Evolutionary conservation across 2,797 vertebrate species (phyloP).

Genomic region (Balearica regulorum): DNA sequence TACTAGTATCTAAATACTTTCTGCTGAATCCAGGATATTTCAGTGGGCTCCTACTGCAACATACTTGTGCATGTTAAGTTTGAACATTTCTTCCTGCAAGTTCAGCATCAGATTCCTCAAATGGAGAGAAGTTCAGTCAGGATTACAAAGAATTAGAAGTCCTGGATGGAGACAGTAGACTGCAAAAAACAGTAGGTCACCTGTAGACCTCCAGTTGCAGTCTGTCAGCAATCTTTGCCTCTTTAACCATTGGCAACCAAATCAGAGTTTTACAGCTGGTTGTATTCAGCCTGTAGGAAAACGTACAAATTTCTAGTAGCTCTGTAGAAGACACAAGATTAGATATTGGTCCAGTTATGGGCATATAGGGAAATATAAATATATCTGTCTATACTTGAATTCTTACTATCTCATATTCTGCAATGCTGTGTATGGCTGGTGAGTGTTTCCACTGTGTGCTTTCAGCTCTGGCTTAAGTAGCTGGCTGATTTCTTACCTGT

Average conservation of each 20-base stretch:
- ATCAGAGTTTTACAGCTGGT: not conserved
- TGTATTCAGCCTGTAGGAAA: not conserved
- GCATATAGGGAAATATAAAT: not conserved
- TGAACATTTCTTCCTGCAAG: not conserved
- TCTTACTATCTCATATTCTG: not conserved
- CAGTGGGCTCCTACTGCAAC: not conserved
- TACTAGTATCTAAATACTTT: not conserved
- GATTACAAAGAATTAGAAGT: not conserved
- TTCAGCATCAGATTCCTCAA: not conserved
- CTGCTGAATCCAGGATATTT: not conserved
- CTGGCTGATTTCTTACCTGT: not conserved
- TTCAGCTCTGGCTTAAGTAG: not conserved
- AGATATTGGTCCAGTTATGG: not conserved
- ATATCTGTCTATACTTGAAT: not conserved
- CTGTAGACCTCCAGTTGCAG: not conserved
- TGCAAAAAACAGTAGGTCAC: not conserved
- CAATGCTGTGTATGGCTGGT: not conserved
- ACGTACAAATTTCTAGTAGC: not conserved
- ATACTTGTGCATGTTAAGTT: not conserved
- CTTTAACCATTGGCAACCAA: not conserved
- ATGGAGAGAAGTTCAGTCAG: not conserved
- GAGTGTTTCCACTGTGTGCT: not conserved
- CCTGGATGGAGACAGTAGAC: not conserved
- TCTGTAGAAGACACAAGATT: not conserved
- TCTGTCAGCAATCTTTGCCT: not conserved